These are phyloP conservation scores for Agrotis ipsilon DNA, from an alignment of 2,888 invertebrate genomes.

Conservation along the genomic window DNA sequence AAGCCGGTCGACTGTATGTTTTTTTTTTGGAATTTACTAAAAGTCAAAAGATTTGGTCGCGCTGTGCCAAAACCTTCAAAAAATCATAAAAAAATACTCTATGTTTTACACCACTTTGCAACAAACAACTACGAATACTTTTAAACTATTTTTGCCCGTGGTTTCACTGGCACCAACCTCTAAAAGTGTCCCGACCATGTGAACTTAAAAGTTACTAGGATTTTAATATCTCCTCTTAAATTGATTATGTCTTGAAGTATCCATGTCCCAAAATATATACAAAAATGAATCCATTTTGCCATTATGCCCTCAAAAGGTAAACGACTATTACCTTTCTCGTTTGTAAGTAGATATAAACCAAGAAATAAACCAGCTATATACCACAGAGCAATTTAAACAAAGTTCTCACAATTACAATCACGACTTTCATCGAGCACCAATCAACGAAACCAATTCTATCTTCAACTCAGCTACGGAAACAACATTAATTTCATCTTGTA, in stretches of 20 bases:
- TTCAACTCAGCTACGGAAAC: slow-evolving; percentile 39
- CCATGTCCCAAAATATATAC: background rate
- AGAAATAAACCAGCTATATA: background rate
- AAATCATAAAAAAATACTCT: background rate
- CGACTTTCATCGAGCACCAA: slow-evolving; percentile 37
- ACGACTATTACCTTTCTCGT: background rate
- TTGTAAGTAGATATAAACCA: background rate
- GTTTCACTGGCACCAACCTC: background rate
- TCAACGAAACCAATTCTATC: slow-evolving; percentile 22
- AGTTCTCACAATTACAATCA: slow-evolving; percentile 35
- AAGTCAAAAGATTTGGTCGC: slow-evolving; percentile 2
- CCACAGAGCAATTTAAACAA: slow-evolving; percentile 1
- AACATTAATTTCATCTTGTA: slow-evolving; percentile 50
- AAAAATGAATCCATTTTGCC: no score
- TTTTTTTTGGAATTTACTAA: slow-evolving; percentile 26
- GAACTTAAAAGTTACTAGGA: background rate
- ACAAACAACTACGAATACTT: no score
- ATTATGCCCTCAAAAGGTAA: background rate
- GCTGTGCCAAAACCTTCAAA: background rate
- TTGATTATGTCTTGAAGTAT: background rate
- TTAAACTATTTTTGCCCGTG: no score
- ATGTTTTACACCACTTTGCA: background rate
- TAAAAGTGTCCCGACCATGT: background rate
- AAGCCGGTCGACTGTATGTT: slow-evolving; percentile 41
- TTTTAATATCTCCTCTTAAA: background rate